A percentile compares a stretch with the other conserved stretches of the same genome.
Conservation (phyloP, 2,888 invertebrate species). For the Hirudinaria manillensis region DNA sequence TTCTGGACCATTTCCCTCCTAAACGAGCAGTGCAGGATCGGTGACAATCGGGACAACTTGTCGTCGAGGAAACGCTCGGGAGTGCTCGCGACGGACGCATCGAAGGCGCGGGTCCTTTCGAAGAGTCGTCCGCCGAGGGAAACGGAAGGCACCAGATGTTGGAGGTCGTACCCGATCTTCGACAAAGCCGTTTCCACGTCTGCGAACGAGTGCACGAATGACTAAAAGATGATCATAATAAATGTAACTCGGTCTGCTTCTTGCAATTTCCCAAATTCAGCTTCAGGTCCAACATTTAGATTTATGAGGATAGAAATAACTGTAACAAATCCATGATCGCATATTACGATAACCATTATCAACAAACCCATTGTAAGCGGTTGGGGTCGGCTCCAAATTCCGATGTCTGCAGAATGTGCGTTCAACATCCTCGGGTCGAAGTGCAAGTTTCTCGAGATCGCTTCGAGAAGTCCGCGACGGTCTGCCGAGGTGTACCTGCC, state of each 20-base stretch:
- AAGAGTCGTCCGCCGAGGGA: background rate
- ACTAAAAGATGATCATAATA: too few species aligned
- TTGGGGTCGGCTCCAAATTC: background rate
- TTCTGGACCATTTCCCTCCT: slow-evolving; percentile 5
- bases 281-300: too few species aligned
- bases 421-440: background rate
- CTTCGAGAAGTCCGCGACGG: background rate
- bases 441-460: background rate
- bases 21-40: background rate
- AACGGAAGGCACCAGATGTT: slow-evolving; percentile 8
- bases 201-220: too few species aligned
- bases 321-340: too few species aligned
- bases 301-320: too few species aligned
- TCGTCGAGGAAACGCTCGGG: background rate
- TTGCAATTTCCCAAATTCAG: too few species aligned
- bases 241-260: too few species aligned
- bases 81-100: background rate
- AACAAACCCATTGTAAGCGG: too few species aligned
- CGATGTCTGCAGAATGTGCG: background rate
- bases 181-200: background rate
- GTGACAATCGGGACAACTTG: background rate
- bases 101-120: background rate
- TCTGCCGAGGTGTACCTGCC: slow-evolving; percentile 1
- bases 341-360: too few species aligned
- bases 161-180: slow-evolving; percentile 3